Evolutionary conservation across 1,140 invertebrate species (phyloP), one percentile per base, ranked within the genome.

Genomic region (Phthorimaea operculella): DNA sequence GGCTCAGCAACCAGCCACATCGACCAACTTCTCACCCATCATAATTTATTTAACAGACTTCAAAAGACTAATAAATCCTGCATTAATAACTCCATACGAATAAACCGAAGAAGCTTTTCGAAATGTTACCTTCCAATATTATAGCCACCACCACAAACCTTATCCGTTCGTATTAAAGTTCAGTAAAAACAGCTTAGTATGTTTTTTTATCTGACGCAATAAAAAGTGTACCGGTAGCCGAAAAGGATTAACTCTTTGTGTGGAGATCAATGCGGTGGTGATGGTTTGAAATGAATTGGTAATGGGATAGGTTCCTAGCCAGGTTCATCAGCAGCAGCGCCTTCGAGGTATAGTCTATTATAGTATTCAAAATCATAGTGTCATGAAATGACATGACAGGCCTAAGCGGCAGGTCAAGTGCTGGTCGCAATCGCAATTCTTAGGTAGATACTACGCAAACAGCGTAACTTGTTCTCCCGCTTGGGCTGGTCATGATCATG

Each of bases 161-260:
- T 39, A 39, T 12, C 10, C 10, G 3, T 4, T 10, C 1, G 36
- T 4, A 39, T 39, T 39, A 47, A 47, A 47, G 15, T 17, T 15
- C 44, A 16, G 14, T 42, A 42, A 14, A 47, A 47, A 47, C 15
- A 39, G 36, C n/a, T 39, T 39, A 39, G 5, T 9, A 8, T 4
- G 44, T 47, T 15, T 44, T 52, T 55, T 58, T 74, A 78, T 74
- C 71, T 66, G 52, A 34, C 58, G 57, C 39, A 68, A 72, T 76
- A 76, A 74, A 77, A 74, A 76, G 57, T 52, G 58, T 55, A 79
- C 71, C 79, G 76, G 79, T 82, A 82, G 79, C 76, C 66, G 67
- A 72, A 73, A 75, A 74, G 79, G 76, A 79, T 81, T 80, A 76
- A 64, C 66, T 65, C 60, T 71, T 68, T 67, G 62, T 66, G 70